phyloP scores from a whole-genome alignment of 2,113 vertebrate species.

The Siniperca knerii region DNA sequence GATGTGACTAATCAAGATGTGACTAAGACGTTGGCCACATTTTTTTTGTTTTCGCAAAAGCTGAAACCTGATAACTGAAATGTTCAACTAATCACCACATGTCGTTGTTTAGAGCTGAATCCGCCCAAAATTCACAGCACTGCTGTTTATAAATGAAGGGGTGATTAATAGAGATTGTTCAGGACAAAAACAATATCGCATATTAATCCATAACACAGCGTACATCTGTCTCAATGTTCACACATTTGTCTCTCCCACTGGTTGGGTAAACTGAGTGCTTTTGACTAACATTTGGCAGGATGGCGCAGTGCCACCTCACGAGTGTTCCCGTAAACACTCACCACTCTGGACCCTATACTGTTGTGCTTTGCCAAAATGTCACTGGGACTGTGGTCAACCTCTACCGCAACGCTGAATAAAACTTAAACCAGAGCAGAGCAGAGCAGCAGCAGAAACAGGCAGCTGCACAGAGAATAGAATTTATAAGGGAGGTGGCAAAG shows the following conservation, averaged over 20 bases:
- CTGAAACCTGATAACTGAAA: constrained; percentile 41
- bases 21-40: constrained; percentile 64
- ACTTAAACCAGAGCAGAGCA: constrained; percentile 53
- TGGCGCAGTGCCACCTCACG: constrained; percentile 73
- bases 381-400: constrained; percentile 68
- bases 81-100: constrained; percentile 28
- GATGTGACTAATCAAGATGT: constrained; percentile 74
- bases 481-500: constrained; percentile 79
- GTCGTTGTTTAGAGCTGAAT: constrained; percentile 33
- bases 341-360: constrained; percentile 63
- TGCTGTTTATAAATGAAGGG: constrained; percentile 18
- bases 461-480: constrained; percentile 74
- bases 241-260: constrained; percentile 41
- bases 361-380: constrained; percentile 70
- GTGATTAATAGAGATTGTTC: constrained; percentile 33
- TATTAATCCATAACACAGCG: constrained; percentile 42
- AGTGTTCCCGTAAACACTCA: constrained; percentile 79
- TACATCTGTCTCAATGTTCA: constrained; percentile 53
- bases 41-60: constrained; percentile 35
- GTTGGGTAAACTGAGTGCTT: constrained; percentile 53
- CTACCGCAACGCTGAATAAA: constrained; percentile 68
- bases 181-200: constrained; percentile 28
- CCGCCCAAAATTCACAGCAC: background rate
- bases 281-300: constrained; percentile 66
- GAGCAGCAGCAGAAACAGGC: constrained; percentile 55